Evolutionary conservation across 2,113 vertebrate genomes (phyloP).

Genomic region (Nesoenas mayeri): DNA sequence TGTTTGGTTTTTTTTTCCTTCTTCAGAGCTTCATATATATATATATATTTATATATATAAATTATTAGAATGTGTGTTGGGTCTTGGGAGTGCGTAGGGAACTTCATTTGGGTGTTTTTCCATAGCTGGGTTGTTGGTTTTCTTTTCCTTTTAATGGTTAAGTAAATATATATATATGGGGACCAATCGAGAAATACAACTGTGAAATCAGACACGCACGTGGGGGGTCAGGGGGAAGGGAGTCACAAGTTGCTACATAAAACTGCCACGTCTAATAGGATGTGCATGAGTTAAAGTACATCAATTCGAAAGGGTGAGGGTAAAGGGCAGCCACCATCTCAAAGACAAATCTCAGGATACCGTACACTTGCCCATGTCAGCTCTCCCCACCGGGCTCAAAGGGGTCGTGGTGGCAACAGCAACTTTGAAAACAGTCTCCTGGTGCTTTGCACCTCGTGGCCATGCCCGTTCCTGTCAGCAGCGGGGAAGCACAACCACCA

Average conservation of each 20-base stretch:
- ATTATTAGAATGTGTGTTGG: conserved; percentile 70
- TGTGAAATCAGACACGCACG: conserved; percentile 70
- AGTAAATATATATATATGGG: conserved; percentile 69
- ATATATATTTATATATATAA: conserved; percentile 79
- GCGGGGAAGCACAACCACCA: neutral
- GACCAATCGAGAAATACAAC: conserved; percentile 70
- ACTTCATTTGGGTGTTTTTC: neutral
- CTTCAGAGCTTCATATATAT: conserved; percentile 73
- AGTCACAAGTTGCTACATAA: conserved; percentile 79
- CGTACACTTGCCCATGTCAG: neutral
- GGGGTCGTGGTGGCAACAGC: neutral
- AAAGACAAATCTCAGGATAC: conserved; percentile 39
- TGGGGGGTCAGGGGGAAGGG: neutral
- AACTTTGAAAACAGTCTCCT: neutral
- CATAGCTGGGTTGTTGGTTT: conserved; percentile 27
- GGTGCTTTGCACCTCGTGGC: conserved; percentile 26
- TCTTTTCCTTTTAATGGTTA: conserved; percentile 62
- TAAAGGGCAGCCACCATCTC: conserved; percentile 23
- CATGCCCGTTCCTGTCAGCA: fast-evolving
- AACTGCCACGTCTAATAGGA: conserved; percentile 81
- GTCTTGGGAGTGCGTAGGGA: conserved; percentile 50
- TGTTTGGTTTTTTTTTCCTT: neutral
- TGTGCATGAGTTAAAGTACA: conserved; percentile 78
- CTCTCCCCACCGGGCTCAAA: neutral
- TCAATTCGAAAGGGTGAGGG: conserved; percentile 47